Evolutionary conservation across 2,888 invertebrate species (phyloP).

Genomic region (Clanis bilineata): DNA sequence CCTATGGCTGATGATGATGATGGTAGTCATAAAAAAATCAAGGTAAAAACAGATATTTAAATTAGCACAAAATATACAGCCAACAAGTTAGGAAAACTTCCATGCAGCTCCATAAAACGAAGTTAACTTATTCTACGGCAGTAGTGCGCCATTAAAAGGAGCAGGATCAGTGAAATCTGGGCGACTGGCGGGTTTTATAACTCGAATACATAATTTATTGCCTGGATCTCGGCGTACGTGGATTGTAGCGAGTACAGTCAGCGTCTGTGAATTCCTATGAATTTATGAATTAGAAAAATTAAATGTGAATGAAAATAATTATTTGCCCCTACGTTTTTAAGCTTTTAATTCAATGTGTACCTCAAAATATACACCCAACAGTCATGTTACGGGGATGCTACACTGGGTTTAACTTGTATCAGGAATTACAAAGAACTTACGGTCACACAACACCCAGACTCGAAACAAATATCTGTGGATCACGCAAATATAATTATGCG

Average conservation of each 20-base stretch:
- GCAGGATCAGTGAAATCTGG: constrained; percentile 67
- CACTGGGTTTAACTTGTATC: too few relatives aligned
- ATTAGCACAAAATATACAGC: neutral
- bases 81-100: neutral
- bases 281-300: neutral
- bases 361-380: too few relatives aligned
- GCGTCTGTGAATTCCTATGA: neutral
- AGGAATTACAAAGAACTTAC: too few relatives aligned
- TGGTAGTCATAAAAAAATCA: too few relatives aligned
- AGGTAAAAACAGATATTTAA: too few relatives aligned
- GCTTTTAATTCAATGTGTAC: too few relatives aligned
- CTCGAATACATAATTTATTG: constrained; percentile 76
- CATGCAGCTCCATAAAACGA: constrained; percentile 19
- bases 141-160: constrained; percentile 64
- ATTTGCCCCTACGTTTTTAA: too few relatives aligned
- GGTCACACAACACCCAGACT: too few relatives aligned
- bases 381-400: too few relatives aligned
- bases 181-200: constrained; percentile 70
- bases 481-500: too few relatives aligned
- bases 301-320: neutral
- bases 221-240: constrained; percentile 36
- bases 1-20: too few relatives aligned
- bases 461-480: too few relatives aligned
- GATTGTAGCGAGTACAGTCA: constrained; percentile 16
- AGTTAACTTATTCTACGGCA: constrained; percentile 43